A percentile compares a stretch with the other conserved stretches of the same genome.
These are phyloP conservation scores for Silurus lanzhouensis DNA, from an alignment of 2,797 vertebrate genomes.

Conservation along the genomic window DNA sequence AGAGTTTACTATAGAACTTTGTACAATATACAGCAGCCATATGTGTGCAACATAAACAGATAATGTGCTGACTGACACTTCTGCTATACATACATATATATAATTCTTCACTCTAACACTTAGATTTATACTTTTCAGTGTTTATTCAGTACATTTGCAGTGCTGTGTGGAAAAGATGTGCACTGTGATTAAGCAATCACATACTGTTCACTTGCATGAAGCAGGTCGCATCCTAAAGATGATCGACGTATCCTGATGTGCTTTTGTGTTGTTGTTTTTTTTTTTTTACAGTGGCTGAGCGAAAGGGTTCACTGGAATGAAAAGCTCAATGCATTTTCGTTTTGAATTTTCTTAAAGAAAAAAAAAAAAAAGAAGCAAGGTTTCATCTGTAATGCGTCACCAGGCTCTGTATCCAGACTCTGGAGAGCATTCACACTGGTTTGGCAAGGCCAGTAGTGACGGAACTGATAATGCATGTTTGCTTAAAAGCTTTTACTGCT, in stretches of 20 bases:
- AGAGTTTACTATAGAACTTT: no score
- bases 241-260: background rate
- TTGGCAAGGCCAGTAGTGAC: conserved; percentile 19
- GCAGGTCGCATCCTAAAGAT: background rate
- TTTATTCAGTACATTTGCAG: background rate
- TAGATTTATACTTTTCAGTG: background rate
- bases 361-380: background rate
- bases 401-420: background rate
- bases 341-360: background rate
- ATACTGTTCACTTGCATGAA: background rate
- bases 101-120: background rate
- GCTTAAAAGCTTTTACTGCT: conserved; percentile 56
- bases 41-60: no score
- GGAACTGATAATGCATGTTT: conserved; percentile 73
- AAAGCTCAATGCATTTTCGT: background rate
- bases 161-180: background rate
- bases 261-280: background rate
- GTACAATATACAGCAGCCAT: no score
- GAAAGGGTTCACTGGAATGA: background rate
- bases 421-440: background rate
- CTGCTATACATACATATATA: no score
- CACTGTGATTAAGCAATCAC: background rate
- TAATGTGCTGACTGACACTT: no score
- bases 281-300: background rate
- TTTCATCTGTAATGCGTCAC: background rate